Base-by-base conservation (phyloP, 2,113 vertebrate species). In the Rhinoderma darwinii region DNA sequence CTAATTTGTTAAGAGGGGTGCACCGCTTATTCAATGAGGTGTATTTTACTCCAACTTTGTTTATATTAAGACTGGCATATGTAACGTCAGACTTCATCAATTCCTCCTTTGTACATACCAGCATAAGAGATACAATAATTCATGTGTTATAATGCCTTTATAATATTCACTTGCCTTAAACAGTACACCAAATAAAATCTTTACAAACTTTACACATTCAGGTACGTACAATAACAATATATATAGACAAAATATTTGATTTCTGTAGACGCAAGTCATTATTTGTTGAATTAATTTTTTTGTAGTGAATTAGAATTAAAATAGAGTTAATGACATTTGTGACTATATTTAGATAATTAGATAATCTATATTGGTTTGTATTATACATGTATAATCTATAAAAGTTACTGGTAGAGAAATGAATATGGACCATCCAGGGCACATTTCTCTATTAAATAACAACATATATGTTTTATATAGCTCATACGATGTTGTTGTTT, bases 101-200 rank as follows among this genome's bases (percentile, higher is more conserved):
- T n/a, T n/a, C n/a, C n/a, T n/a, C n/a, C 68, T 72, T 72, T 72
- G 20, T 72, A 12, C 66, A 37, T 10, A 22, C 39, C 17, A 20
- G 37, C 32, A 9, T 66, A n/a, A n/a, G 5, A 68, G 12, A 35
- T 5, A 35, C 32, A 1, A 35, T 30, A 22, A 37, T 68, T 63
- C 61, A 43, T 50, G 30, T 27, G n/a, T 22, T 44, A 7, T 30
- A 73, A 22, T 81, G 76, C 77, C 77, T 86, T 86, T 86, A 39
- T 44, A 27, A 30, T 25, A 44, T 51, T 78, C 41, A 39, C 44
- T 75, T 87, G 86, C 86, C 86, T 87, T 87, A 87, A 87, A 82
- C 66, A 73, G 18, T 37, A 87, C 56, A 87, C 86, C 86, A 87
- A 87, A 87, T 73, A 41, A 25, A 82, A 74, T 37, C 25, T 63